Conservation (phyloP, 30 jellyfish, hydroid and myxozoan genomes). For the Hydra vulgaris region DNA sequence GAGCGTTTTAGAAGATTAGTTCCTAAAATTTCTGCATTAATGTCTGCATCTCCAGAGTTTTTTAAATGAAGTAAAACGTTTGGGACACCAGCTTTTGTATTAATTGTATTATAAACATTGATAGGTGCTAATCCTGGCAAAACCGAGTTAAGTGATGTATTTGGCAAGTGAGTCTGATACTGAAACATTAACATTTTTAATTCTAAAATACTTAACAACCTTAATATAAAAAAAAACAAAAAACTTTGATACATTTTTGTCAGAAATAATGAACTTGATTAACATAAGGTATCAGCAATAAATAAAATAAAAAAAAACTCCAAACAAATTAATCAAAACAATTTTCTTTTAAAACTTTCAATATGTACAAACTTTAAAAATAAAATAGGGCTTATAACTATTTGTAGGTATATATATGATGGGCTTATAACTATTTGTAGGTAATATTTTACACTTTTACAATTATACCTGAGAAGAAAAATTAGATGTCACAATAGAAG, state of each 20-base stretch:
- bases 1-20: constrained; percentile 34
- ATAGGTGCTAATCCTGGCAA: constrained; percentile 45
- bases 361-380: too few species aligned
- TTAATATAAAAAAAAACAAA: too few species aligned
- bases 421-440: too few species aligned
- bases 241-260: too few species aligned
- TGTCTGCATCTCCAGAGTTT: constrained; percentile 25
- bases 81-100: constrained; percentile 22
- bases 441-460: not conserved
- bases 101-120: constrained; percentile 19
- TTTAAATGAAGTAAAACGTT: constrained; percentile 24
- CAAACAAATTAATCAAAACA: too few species aligned
- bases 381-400: too few species aligned
- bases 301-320: too few species aligned
- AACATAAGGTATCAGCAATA: too few species aligned
- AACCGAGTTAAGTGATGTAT: not conserved
- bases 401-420: too few species aligned
- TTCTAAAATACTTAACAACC: not conserved
- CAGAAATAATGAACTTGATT: too few species aligned
- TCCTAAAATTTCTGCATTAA: constrained; percentile 19
- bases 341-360: too few species aligned
- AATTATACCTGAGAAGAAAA: not conserved
- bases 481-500: not conserved
- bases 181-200: not conserved
- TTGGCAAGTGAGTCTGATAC: constrained; percentile 31